Base-by-base conservation (phyloP, 2,888 invertebrate genomes). In the Euspilapteryx auroguttella region DNA sequence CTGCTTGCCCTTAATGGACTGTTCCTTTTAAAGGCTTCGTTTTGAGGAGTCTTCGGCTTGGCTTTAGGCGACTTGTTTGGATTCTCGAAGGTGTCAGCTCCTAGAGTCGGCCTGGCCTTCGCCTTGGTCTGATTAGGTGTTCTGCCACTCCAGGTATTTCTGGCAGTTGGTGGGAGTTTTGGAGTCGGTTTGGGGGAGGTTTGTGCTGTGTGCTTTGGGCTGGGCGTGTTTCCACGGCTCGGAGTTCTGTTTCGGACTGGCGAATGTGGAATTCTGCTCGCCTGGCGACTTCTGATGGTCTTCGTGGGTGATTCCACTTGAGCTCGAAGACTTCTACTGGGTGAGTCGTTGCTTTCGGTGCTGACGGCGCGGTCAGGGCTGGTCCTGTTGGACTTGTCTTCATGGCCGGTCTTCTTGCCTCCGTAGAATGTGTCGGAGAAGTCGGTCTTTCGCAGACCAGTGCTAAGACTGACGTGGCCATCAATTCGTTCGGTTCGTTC, bases 101-200 rank as follows among this genome's bases (percentile, higher is more conserved):
- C 65, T 20, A 76, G 46, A 0, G 59, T 47, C 0, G 77, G 75
- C 28, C 76, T 55, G 1, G 65, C 40, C 37, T 69, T 75, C 1
- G 52, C 31, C 41, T 69, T 73, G 1, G 47, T 34, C 34, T 71
- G 71, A 2, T 53, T 64, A 0, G 69, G 69, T 5, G 66, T 58
- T 21, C 88, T 77, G 1, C 88, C 88, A 35, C 82, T 84, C 89
- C 89, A 89, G 0, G 89, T 89, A 40, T 85, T 86, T 30, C 83
- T 80, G 2, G 80, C 47, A 24, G 68, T 55, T 1, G 68, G 69
- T 2, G 73, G 73, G n/a, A 71, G 38, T 36, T 65, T 63, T 1
- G 61, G 62, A 0, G 59, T 56, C 14, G 64, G 35, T 44, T 73
- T 75, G 4, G 62, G 64, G 31, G 80, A 77, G 14, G 77, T 65